A percentile compares a stretch with the other conserved stretches of the same genome.
Evolutionary conservation across 2,888 invertebrate genomes (phyloP).

Genomic region (Choreutis nemorana): DNA sequence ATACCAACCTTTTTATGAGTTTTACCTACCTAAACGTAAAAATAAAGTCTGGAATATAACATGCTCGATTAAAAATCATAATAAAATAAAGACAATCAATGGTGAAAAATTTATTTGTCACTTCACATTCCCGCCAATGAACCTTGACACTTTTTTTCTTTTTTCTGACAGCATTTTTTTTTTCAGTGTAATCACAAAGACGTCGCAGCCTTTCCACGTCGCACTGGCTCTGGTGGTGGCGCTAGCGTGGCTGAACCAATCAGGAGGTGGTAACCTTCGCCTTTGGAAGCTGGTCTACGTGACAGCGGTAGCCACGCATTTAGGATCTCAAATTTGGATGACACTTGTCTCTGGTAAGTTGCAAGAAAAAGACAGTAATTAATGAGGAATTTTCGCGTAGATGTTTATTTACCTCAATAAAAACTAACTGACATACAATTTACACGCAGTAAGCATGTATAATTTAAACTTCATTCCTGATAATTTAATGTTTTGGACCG

Average conservation of each 20-base stretch:
- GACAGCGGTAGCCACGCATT: constrained; percentile 79
- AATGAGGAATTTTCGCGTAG: too few relatives aligned
- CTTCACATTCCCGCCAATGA: constrained; percentile 2
- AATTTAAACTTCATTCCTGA: too few relatives aligned
- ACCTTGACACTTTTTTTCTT: constrained; percentile 2
- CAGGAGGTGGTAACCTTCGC: constrained; percentile 29
- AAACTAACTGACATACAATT: too few relatives aligned
- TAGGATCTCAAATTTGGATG: constrained; percentile 93
- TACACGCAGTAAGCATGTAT: too few relatives aligned
- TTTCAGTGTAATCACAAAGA: constrained; percentile 74
- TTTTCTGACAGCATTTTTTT: constrained; percentile 15
- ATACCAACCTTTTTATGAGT: too few relatives aligned
- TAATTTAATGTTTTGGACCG: too few relatives aligned
- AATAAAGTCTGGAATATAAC: too few relatives aligned
- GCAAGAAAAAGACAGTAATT: too few relatives aligned
- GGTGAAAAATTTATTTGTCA: not conserved
- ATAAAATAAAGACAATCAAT: constrained; percentile 4
- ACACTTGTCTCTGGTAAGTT: constrained; percentile 84
- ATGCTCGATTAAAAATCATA: not conserved
- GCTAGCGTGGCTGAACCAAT: constrained; percentile 33
- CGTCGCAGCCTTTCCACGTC: constrained; percentile 80
- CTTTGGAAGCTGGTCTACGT: constrained; percentile 75
- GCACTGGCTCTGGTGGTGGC: constrained; percentile 70
- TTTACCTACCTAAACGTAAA: too few relatives aligned
- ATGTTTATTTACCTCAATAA: too few relatives aligned